A percentile compares a stretch with the other conserved stretches of the same genome.
These are phyloP conservation scores for Cryptus armator DNA, from an alignment of 2,888 invertebrate species.

Conservation along the genomic window DNA sequence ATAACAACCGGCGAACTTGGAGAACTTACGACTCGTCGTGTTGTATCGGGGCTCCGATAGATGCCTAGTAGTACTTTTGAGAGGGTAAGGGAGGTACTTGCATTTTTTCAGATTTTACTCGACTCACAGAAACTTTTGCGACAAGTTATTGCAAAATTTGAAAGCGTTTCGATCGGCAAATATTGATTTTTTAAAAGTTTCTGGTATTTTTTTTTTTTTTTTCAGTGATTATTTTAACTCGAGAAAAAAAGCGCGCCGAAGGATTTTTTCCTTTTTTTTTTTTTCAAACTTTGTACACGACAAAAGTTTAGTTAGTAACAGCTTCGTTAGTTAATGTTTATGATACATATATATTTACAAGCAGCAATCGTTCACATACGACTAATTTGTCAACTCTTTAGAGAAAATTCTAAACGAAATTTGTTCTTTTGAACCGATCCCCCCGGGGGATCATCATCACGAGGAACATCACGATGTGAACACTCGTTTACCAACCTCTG, in stretches of 20 bases:
- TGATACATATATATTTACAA: slow-evolving; percentile 63
- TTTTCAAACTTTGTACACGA: slow-evolving; percentile 15
- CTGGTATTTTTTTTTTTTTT: slow-evolving; percentile 4
- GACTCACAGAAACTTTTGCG: neutral
- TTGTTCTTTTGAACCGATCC: slow-evolving; percentile 1
- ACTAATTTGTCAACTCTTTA: slow-evolving; percentile 35
- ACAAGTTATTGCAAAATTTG: neutral
- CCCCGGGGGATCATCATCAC: slow-evolving; percentile 21
- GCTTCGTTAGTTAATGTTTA: slow-evolving; percentile 50
- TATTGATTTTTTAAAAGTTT: neutral
- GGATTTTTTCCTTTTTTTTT: neutral
- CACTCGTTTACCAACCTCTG: slow-evolving; percentile 83
- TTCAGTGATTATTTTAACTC: neutral
- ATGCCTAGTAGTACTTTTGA: slow-evolving; percentile 58
- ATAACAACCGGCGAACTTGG: slow-evolving; percentile 70
- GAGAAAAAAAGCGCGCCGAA: neutral
- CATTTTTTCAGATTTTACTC: neutral
- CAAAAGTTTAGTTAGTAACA: slow-evolving; percentile 14
- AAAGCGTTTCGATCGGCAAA: neutral
- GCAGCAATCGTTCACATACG: slow-evolving; percentile 56
- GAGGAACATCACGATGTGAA: slow-evolving; percentile 42
- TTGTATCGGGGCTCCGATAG: slow-evolving; percentile 73
- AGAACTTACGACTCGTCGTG: slow-evolving; percentile 75
- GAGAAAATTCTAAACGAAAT: neutral
- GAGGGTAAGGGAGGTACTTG: slow-evolving; percentile 1